Base-by-base conservation (phyloP, 23 tunicate genomes). In the Styela clava region DNA sequence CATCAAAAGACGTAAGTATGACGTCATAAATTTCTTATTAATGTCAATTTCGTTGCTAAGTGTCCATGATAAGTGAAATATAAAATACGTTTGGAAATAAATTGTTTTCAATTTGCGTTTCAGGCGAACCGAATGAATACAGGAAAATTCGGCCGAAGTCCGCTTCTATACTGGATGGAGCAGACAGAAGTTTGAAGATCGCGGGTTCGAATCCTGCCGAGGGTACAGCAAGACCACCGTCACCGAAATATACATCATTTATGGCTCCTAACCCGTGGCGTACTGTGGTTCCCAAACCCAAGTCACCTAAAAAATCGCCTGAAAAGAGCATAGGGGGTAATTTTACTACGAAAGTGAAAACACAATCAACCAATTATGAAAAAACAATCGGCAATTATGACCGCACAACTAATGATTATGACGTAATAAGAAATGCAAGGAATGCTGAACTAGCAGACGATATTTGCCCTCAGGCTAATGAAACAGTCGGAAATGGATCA, bases 181-280 rank as follows among this genome's bases (percentile, higher is more conserved):
- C 35, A 30, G 24, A 30, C 35, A n/a, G 24, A 16, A 34, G 23
- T 12, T 24, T 18, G 31, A 65, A 24, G 7, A 65, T 27, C 18
- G 31, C 5, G 9, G 30, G 31, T 27, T 65, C 70, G 30, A 44
- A 44, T 12, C 7, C 56, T 12, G 56, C 7, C 56, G 56, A 44
- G 12, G 56, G 9, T 44, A 44, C 56, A 12, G 56, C 56, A 12
- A 44, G 56, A 44, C 77, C 77, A 3, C 35, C 77, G 7, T 31
- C 77, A 2, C 37, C 37, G 35, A 71, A 71, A 21, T 71, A 71
- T 32, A 71, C 35, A 16, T 71, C 77, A 3, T 34, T 71, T 21
- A 21, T 71, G 37, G 34, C 77, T 2, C 77, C 77, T 28, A 26
- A 71, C 34, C 77, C 77, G 16, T 71, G 77, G 77, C 77, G 77